A percentile compares a stretch with the other conserved stretches of the same genome.
phyloP scores from a whole-genome alignment of 2,113 vertebrate genomes.

The Synchiropus splendidus region DNA sequence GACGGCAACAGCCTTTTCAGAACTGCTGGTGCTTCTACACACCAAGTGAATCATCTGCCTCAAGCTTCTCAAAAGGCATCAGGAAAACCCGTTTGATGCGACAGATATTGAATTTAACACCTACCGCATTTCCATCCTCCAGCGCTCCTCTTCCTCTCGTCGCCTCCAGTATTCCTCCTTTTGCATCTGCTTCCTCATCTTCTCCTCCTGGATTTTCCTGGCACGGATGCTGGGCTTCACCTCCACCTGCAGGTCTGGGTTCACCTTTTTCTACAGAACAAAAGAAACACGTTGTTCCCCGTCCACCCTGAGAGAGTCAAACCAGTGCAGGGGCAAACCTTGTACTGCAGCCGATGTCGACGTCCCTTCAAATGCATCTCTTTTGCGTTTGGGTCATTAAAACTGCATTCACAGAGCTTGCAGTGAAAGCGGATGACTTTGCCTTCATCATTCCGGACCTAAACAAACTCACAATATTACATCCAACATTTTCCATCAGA shows the following conservation, averaged over 20 bases:
- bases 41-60: too few species aligned
- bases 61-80: too few species aligned
- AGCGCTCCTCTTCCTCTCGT: slow-evolving; percentile 92
- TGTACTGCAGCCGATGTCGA: slow-evolving; percentile 90
- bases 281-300: too few species aligned
- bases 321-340: slow-evolving; percentile 65
- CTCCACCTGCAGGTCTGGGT: slow-evolving; percentile 96
- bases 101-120: neutral
- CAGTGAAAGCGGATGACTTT: slow-evolving; percentile 97
- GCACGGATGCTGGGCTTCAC: slow-evolving; percentile 96
- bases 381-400: slow-evolving; percentile 96
- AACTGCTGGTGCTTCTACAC: too few species aligned
- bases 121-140: slow-evolving; percentile 98
- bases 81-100: too few species aligned
- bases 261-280: slow-evolving; percentile 87
- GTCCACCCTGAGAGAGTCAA: too few species aligned
- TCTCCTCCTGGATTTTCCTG: slow-evolving; percentile 95
- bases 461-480: slow-evolving; percentile 1
- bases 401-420: slow-evolving; percentile 95
- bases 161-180: slow-evolving; percentile 98
- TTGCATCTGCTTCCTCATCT: slow-evolving; percentile 98
- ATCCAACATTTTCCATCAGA: too few species aligned
- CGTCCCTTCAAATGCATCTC: slow-evolving; percentile 96
- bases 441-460: slow-evolving; percentile 97
- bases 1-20: too few species aligned